Percentiles rank a stretch among this genome's conserved stretches.
These are phyloP conservation scores for Argyra leucocephala DNA, from an alignment of 2,888 invertebrate species.

Conservation along the genomic window DNA sequence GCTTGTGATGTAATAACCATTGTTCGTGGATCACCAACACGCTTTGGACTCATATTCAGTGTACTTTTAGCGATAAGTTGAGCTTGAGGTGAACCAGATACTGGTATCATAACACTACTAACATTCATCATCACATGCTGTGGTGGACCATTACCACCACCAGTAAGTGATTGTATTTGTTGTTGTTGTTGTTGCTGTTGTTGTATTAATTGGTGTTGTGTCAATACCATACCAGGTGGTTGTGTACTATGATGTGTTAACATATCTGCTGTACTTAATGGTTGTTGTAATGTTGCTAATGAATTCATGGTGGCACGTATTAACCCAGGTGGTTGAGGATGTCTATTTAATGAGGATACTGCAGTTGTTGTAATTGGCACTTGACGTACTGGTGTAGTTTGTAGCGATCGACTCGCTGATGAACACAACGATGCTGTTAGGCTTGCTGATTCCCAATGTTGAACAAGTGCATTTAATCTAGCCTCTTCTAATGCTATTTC, in stretches of 20 bases:
- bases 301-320: slow-evolving; percentile 31
- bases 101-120: slow-evolving; percentile 10
- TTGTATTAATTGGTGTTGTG: slow-evolving; percentile 16
- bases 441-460: slow-evolving; percentile 69
- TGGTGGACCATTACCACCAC: slow-evolving; percentile 20
- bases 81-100: slow-evolving; percentile 19
- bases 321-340: slow-evolving; percentile 25
- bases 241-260: slow-evolving; percentile 35
- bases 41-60: slow-evolving; percentile 23
- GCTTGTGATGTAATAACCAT: slow-evolving; percentile 32
- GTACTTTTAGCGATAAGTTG: slow-evolving; percentile 20
- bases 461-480: slow-evolving; percentile 56
- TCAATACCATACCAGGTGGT: slow-evolving; percentile 19
- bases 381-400: slow-evolving; percentile 47
- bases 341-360: background rate
- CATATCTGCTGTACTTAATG: slow-evolving; percentile 34
- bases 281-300: slow-evolving; percentile 24
- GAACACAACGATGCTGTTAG: slow-evolving; percentile 46
- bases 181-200: slow-evolving; percentile 24
- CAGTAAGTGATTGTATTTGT: slow-evolving; percentile 20
- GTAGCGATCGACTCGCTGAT: slow-evolving; percentile 48
- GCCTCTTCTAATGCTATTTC: slow-evolving; percentile 61
- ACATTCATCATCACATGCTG: slow-evolving; percentile 21
- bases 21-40: slow-evolving; percentile 10
- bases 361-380: slow-evolving; percentile 34